Base-by-base conservation (phyloP, 2,113 vertebrate genomes). In the Daubentonia madagascariensis region DNA sequence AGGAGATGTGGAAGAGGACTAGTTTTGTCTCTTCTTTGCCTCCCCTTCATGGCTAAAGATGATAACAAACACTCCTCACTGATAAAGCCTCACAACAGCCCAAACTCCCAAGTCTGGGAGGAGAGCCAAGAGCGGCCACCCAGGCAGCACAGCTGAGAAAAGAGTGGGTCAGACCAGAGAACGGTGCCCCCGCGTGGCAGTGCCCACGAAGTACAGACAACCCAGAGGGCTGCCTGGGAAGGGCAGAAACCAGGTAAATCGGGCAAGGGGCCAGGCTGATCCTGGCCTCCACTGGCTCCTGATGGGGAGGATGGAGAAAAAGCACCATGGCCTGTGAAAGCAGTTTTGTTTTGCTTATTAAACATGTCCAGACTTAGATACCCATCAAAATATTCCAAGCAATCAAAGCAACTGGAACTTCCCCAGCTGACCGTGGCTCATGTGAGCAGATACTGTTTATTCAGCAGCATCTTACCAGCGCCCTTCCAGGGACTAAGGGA, bases 271-370 rank as follows among this genome's bases (percentile, higher is more conserved):
- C 50, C 12, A 0, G 32, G 45, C 16, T 1, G 9, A 35, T 16
- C 20, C 25, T 4, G 23, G 37, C n/a, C 30, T 14, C 70, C 14
- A 3, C 85, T 6, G 18, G 67, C 35, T 20, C 4, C 1, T 35
- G 63, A 48, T 20, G 18, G n/a, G 1, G 4, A 45, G 18, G 5
- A 6, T 0, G 22, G 45, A 73, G 16, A 25, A 14, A 12, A 52
- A 50, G 25, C 17, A 61, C 8, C 1, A 0, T 6, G 17, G 43
- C 43, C 23, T 6, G 1, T 1, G 5, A 52, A n/a, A 7, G 23
- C 7, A 13, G 52, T 65, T 30, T 40, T 37, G 7, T 37, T 75
- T 18, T 83, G 40, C 22, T 79, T 40, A 43, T n/a, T 43, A 35
- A 57, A 52, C 1, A 3, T 22, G 14, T 23, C 50, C 11, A n/a